phyloP scores from a whole-genome alignment of 2,113 vertebrate genomes.

The Mionectes macconnelli region DNA sequence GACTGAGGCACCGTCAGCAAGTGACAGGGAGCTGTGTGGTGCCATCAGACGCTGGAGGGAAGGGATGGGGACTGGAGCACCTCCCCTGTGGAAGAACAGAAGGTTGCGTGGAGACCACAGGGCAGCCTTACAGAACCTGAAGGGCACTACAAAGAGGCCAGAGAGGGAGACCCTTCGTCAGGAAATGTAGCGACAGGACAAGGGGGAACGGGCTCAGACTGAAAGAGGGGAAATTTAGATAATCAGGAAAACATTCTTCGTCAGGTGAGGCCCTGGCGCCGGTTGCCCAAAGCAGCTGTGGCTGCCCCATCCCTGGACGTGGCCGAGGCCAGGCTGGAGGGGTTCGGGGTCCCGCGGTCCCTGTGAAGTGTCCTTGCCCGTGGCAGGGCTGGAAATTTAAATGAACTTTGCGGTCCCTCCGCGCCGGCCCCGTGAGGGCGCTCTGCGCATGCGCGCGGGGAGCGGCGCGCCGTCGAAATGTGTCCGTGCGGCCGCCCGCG shows the following conservation, averaged over 20 bases:
- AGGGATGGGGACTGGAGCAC: neutral
- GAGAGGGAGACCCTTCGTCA: neutral
- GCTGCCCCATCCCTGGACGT: neutral
- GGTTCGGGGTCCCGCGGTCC: accelerated
- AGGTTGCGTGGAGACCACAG: neutral
- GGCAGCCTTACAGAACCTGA: neutral
- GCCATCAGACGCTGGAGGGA: neutral
- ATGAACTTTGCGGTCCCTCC: accelerated
- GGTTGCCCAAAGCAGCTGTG: neutral
- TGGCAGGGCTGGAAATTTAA: accelerated
- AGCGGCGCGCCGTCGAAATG: accelerated
- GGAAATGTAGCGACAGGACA: neutral
- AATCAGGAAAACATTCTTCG: neutral
- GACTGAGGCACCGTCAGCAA: neutral
- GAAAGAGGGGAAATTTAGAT: neutral
- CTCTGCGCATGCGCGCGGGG: accelerated
- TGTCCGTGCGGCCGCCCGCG: neutral
- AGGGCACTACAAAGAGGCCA: neutral
- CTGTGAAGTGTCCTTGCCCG: accelerated
- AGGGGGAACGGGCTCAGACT: neutral
- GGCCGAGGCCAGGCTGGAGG: accelerated
- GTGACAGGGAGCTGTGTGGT: neutral
- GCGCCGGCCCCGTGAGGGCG: neutral
- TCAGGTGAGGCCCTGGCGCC: neutral
- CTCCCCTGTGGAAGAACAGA: neutral